A percentile compares a stretch with the other conserved stretches of the same genome.
Evolutionary conservation across 2,888 invertebrate genomes (phyloP).

Genomic region (Cancer borealis): DNA sequence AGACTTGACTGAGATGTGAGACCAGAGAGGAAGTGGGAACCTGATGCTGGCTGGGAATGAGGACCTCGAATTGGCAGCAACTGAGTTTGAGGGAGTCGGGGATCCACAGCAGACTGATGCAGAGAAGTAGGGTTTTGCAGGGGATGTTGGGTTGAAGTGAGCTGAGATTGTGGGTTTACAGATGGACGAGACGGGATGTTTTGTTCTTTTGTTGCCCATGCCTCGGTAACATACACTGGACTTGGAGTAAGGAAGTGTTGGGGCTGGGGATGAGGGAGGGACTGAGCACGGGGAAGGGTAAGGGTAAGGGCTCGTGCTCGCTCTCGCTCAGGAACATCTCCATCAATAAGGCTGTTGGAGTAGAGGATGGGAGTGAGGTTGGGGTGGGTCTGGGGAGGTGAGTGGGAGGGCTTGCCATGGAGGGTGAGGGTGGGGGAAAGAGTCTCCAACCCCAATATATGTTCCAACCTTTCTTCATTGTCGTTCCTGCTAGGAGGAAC

Average conservation of each 20-base stretch:
- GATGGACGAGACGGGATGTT: background rate
- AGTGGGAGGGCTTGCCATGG: background rate
- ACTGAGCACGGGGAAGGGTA: conserved; percentile 33
- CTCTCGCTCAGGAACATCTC: conserved; percentile 72
- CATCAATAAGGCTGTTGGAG: conserved; percentile 75
- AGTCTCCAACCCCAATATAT: background rate
- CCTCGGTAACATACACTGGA: background rate
- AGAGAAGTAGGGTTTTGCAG: background rate
- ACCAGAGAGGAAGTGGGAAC: conserved; percentile 1
- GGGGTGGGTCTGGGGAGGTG: background rate
- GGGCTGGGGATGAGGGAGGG: background rate
- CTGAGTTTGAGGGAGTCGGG: background rate
- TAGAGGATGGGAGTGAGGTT: conserved; percentile 43
- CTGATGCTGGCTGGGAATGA: background rate
- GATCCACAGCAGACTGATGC: background rate
- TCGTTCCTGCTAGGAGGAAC: background rate
- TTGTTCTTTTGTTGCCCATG: background rate
- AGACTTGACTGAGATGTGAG: background rate
- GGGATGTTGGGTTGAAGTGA: background rate
- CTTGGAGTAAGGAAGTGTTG: background rate
- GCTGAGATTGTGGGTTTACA: background rate
- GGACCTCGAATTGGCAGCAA: background rate
- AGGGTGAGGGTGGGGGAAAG: background rate
- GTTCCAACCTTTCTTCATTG: background rate
- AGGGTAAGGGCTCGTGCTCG: conserved; percentile 69